Conservation (phyloP, 2,797 vertebrate species). For the Heliangelus exortis region DNA sequence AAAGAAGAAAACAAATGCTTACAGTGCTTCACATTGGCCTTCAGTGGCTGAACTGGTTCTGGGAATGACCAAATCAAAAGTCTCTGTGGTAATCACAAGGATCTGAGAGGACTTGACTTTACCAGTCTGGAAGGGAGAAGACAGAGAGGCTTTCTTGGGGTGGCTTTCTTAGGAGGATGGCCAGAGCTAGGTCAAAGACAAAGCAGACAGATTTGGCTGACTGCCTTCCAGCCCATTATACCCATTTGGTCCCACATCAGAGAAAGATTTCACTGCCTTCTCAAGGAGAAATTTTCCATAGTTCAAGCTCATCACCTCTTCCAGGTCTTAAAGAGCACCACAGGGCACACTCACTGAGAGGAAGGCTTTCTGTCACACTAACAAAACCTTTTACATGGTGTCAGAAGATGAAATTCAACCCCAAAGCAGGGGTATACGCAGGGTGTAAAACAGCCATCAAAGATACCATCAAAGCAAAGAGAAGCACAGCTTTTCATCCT, state of each 20-base stretch:
- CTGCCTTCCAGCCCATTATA: background rate
- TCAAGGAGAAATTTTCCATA: background rate
- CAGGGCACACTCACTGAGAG: accelerated
- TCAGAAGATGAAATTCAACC: background rate
- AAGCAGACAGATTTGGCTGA: background rate
- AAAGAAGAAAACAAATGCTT: constrained; percentile 5
- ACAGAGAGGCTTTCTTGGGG: background rate
- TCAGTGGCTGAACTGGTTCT: constrained; percentile 8
- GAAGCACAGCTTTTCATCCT: background rate
- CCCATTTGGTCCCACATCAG: background rate
- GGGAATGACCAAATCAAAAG: constrained; percentile 14
- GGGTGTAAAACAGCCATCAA: background rate
- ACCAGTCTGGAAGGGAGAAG: constrained; percentile 24
- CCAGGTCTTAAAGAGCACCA: background rate
- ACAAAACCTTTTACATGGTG: background rate
- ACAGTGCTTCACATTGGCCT: constrained; percentile 4
- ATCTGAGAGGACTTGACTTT: background rate
- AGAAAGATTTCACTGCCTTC: background rate
- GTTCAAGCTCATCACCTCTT: background rate
- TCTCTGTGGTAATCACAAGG: constrained; percentile 13
- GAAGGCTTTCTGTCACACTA: background rate
- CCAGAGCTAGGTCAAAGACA: background rate
- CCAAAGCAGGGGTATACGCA: background rate
- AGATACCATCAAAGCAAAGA: background rate
- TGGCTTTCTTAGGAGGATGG: background rate